A percentile compares a stretch with the other conserved stretches of the same genome.
Evolutionary conservation across 1,140 invertebrate genomes (phyloP).

Genomic region (Piezodorus guildinii): DNA sequence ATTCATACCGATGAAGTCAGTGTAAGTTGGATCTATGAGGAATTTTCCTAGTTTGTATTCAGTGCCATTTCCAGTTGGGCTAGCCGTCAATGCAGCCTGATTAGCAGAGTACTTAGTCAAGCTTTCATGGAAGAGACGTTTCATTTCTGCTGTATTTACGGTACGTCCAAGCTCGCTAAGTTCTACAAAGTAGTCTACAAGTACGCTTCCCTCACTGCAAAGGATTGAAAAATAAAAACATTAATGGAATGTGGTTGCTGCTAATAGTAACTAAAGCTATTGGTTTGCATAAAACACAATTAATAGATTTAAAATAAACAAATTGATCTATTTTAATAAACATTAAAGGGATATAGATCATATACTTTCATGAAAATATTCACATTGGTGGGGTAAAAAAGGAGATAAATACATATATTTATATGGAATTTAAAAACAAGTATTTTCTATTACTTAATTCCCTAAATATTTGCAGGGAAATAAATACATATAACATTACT

Average conservation of each 20-base stretch:
- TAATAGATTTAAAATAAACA: no score
- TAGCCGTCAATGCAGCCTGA: slow-evolving; percentile 25
- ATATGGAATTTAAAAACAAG: no score
- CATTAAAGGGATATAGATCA: no score
- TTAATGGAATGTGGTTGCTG: background rate
- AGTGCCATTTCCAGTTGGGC: slow-evolving; percentile 35
- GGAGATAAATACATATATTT: no score
- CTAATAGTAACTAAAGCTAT: no score
- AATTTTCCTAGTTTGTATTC: slow-evolving; percentile 61
- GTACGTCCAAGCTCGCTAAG: slow-evolving; percentile 59
- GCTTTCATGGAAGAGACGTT: slow-evolving; percentile 67
- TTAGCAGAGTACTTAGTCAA: slow-evolving; percentile 41
- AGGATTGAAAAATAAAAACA: background rate
- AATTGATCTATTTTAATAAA: no score
- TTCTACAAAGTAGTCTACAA: slow-evolving; percentile 80
- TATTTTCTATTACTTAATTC: no score
- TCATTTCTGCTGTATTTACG: slow-evolving; percentile 69
- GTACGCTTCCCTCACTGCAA: slow-evolving; percentile 61
- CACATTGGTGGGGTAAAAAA: no score
- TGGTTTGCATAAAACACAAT: no score
- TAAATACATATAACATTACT: no score
- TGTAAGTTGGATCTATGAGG: slow-evolving; percentile 68
- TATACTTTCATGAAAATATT: no score
- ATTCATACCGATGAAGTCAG: slow-evolving; percentile 70
- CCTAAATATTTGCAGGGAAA: no score